Percentiles rank a stretch among this genome's conserved stretches.
Conservation (phyloP, 2,113 vertebrate genomes). For the Microcebus ravelobensis region DNA sequence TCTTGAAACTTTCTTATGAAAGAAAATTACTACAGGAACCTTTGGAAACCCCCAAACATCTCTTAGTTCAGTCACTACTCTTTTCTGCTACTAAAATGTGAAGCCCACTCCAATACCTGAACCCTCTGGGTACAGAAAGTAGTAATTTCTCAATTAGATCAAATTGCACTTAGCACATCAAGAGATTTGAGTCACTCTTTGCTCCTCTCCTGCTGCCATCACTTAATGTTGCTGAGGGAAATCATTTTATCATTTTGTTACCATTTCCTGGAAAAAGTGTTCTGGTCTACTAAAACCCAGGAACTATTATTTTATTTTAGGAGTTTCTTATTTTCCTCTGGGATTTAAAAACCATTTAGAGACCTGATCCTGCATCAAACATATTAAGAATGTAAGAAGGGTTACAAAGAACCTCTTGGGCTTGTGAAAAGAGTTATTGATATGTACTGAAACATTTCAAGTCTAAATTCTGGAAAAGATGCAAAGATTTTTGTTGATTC, state of each 20-base stretch:
- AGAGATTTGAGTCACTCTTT: background rate
- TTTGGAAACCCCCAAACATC: background rate
- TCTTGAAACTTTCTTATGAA: background rate
- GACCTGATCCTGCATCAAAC: background rate
- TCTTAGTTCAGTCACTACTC: background rate
- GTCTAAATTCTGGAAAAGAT: background rate
- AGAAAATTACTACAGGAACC: background rate
- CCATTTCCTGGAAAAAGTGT: background rate
- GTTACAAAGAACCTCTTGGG: background rate
- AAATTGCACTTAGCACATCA: background rate
- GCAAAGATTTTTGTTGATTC: background rate
- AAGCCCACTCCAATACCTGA: background rate
- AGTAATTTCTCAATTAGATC: background rate
- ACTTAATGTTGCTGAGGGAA: background rate
- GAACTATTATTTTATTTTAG: constrained; percentile 9
- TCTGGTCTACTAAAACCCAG: background rate
- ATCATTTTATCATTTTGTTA: background rate
- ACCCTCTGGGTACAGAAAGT: background rate
- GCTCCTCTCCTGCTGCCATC: background rate
- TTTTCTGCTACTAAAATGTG: background rate
- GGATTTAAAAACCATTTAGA: background rate
- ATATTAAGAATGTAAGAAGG: background rate
- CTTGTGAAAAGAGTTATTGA: background rate
- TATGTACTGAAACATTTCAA: background rate
- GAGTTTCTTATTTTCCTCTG: background rate